Base-by-base conservation (phyloP, 2,888 invertebrate genomes). In the Drosophila bunnanda region DNA sequence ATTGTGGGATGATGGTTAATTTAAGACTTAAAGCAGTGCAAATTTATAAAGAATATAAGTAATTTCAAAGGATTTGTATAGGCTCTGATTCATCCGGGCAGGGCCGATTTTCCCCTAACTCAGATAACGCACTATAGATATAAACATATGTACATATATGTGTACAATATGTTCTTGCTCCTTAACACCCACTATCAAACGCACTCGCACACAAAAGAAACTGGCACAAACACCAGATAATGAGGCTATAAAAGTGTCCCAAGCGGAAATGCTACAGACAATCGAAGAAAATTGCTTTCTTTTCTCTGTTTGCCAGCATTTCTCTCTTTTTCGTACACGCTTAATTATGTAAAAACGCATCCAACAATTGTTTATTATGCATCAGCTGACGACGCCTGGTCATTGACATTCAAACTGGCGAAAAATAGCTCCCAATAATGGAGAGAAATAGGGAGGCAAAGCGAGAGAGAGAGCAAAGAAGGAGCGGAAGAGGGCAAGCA, bases 341-440 rank as follows among this genome's bases (percentile, higher is more conserved):
- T 46, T 46, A 41, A 44, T 75, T 57, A 44, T 50, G 57, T 61
- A 54, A 67, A 75, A 75, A 69, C 54, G 46, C 73, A 74, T 59
- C 48, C 56, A 56, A 74, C 43, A 67, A 71, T 74, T 85, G 85
- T 82, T 85, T 85, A 85, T 79, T 77, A 78, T 82, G 74, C 74
- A 88, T 79, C 82, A 88, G 88, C 82, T 88, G 86, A 78, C 60
- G 57, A 53, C 22, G 44, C 67, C 66, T 69, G 84, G 89, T 90
- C 90, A 87, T 88, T 89, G 89, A 90, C 89, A 86, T 89, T 80
- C 72, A 78, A 68, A 62, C 66, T 76, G 69, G 66, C 66, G 68
- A 76, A 72, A 77, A 73, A 55, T 59, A 68, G 55, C 54, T 46
- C 54, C 50, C 44, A 20, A 66, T 72, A 56, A 59, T 20, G 48